Conservation (phyloP, 2,113 vertebrate species). For the Chamaetylas fuelleborni region DNA sequence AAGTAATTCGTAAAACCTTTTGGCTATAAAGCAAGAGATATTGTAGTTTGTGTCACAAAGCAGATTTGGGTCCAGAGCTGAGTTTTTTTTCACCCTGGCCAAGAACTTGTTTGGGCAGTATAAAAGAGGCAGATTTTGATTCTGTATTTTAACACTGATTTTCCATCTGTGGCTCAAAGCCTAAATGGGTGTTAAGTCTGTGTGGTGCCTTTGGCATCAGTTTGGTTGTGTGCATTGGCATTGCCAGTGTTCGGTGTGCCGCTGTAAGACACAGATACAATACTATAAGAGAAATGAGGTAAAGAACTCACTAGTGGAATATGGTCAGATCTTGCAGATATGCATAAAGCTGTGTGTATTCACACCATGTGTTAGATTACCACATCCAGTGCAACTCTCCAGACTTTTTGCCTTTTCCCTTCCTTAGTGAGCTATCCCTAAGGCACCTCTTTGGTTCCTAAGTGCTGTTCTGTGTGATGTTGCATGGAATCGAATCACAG, state of each 20-base stretch:
- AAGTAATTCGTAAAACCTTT: background rate
- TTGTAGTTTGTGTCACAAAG: background rate
- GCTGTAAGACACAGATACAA: background rate
- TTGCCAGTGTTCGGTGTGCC: background rate
- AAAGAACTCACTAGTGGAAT: background rate
- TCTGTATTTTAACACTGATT: background rate
- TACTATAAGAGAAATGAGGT: background rate
- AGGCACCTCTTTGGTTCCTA: background rate
- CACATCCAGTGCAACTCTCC: background rate
- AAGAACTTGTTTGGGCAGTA: background rate
- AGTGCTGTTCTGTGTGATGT: background rate
- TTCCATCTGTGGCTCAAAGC: background rate
- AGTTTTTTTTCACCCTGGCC: background rate
- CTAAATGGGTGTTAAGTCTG: background rate
- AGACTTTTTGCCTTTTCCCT: background rate
- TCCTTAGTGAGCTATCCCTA: background rate
- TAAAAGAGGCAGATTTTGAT: background rate
- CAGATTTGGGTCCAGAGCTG: background rate
- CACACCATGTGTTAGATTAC: fast-evolving
- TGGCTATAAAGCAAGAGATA: background rate
- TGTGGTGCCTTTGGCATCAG: background rate
- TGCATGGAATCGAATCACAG: background rate
- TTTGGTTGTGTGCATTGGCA: background rate
- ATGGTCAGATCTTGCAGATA: background rate
- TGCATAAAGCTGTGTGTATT: background rate